phyloP scores from a whole-genome alignment of 2,888 invertebrate genomes.

The Acleris cristana region DNA sequence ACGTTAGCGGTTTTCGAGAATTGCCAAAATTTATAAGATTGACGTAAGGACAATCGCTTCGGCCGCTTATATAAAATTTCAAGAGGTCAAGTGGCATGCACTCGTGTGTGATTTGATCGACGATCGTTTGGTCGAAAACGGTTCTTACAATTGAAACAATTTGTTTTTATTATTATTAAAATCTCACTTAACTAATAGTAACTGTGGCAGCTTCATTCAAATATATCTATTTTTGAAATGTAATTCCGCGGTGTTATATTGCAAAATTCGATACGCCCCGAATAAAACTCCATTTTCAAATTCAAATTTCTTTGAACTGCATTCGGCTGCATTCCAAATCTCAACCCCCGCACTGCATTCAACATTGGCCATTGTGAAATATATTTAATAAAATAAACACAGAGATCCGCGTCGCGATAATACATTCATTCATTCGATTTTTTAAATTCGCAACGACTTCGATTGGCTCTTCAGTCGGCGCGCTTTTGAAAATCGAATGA shows the following conservation, averaged over 20 bases:
- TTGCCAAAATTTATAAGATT: no score
- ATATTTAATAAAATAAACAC: conserved; percentile 70
- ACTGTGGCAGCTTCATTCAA: no score
- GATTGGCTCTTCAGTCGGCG: conserved; percentile 76
- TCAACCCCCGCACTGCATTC: conserved; percentile 66
- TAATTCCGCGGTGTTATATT: conserved; percentile 16
- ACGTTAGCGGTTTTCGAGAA: no score
- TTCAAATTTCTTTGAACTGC: conserved; percentile 39
- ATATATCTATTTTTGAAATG: background rate
- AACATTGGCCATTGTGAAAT: conserved; percentile 64
- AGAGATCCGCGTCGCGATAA: conserved; percentile 78
- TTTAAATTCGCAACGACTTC: conserved; percentile 64
- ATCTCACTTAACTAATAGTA: no score
- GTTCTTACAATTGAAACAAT: no score
- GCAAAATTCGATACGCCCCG: conserved; percentile 26
- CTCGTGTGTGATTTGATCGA: no score
- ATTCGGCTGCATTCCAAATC: conserved; percentile 51
- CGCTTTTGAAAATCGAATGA: conserved; percentile 59
- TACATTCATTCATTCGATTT: conserved; percentile 58
- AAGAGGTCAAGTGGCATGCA: no score
- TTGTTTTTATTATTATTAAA: no score
- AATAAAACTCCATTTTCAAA: conserved; percentile 26
- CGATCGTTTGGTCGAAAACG: no score
- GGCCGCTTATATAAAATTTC: no score
- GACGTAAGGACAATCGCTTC: no score